Conservation (phyloP, 2,113 vertebrate genomes). For the Rhineura floridana region DNA sequence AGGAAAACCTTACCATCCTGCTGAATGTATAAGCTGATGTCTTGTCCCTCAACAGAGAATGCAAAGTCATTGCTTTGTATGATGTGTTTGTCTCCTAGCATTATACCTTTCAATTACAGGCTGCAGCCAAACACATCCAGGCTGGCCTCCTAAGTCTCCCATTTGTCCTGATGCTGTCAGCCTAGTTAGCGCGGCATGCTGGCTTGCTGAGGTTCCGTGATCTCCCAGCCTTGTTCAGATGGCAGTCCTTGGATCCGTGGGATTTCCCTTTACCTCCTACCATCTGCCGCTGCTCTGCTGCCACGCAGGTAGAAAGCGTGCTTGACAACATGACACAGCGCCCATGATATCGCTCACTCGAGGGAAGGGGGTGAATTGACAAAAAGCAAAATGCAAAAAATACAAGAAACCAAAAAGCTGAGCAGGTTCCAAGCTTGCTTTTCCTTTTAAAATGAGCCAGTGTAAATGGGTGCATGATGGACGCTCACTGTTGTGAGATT, state of each 20-base stretch:
- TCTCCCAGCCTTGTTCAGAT: constrained; percentile 27
- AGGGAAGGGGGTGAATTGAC: neutral
- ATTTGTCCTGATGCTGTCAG: constrained; percentile 42
- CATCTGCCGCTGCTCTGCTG: constrained; percentile 42
- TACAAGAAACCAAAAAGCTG: neutral
- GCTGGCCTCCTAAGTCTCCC: constrained; percentile 43
- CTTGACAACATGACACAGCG: neutral
- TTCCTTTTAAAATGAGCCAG: neutral
- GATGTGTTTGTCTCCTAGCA: constrained; percentile 39
- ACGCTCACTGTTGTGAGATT: neutral
- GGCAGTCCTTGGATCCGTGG: constrained; percentile 29
- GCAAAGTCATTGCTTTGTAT: neutral
- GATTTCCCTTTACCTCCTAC: constrained; percentile 42
- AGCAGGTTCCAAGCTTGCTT: neutral
- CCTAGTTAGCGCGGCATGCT: neutral
- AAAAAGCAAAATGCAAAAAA: constrained; percentile 36
- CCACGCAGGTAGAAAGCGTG: constrained; percentile 27
- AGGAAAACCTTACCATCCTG: too few relatives aligned
- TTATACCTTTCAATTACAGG: constrained; percentile 35
- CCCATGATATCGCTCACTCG: constrained; percentile 22
- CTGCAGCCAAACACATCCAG: constrained; percentile 41
- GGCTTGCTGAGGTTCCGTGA: constrained; percentile 36
- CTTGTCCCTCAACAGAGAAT: neutral
- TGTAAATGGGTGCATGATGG: neutral
- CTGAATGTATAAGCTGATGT: neutral